These are phyloP conservation scores for Anableps anableps DNA, from an alignment of 2,797 vertebrate genomes.

Conservation along the genomic window DNA sequence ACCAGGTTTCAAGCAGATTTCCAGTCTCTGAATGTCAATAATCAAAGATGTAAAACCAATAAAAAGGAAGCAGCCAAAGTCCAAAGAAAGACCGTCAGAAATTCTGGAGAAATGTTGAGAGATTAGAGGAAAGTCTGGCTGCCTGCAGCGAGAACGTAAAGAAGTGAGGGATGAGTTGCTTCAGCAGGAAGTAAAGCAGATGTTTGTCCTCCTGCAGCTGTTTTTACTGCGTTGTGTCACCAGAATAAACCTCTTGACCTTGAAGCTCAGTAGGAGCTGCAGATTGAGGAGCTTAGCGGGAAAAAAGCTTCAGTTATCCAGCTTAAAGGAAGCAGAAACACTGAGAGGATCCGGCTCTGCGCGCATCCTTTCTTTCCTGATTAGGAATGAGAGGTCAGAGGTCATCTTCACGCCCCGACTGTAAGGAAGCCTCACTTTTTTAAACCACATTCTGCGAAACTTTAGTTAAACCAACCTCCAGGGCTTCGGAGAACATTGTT, in stretches of 20 bases:
- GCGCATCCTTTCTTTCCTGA: conserved; percentile 37
- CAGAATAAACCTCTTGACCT: conserved; percentile 53
- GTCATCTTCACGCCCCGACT: neutral
- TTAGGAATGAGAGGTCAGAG: conserved; percentile 52
- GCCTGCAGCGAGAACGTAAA: neutral
- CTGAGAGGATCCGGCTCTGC: conserved; percentile 64
- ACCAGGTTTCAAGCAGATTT: neutral
- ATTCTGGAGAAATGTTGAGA: conserved; percentile 14
- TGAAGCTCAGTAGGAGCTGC: conserved; percentile 61
- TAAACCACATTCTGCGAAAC: neutral
- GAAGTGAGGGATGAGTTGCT: neutral
- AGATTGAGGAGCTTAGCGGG: conserved; percentile 84
- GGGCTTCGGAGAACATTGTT: neutral
- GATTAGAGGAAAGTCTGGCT: neutral
- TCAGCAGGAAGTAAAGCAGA: neutral
- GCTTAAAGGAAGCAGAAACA: conserved; percentile 69
- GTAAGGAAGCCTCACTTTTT: neutral
- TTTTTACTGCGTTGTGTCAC: conserved; percentile 17
- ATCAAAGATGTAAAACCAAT: neutral
- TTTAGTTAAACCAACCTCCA: neutral
- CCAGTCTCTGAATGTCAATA: neutral
- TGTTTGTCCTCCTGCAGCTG: conserved; percentile 1
- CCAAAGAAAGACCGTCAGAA: neutral
- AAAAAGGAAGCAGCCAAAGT: neutral
- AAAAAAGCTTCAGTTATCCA: conserved; percentile 83